Evolutionary conservation across 2,113 vertebrate species (phyloP), one percentile per base, ranked within the genome.

Genomic region (Girardinichthys multiradiatus): DNA sequence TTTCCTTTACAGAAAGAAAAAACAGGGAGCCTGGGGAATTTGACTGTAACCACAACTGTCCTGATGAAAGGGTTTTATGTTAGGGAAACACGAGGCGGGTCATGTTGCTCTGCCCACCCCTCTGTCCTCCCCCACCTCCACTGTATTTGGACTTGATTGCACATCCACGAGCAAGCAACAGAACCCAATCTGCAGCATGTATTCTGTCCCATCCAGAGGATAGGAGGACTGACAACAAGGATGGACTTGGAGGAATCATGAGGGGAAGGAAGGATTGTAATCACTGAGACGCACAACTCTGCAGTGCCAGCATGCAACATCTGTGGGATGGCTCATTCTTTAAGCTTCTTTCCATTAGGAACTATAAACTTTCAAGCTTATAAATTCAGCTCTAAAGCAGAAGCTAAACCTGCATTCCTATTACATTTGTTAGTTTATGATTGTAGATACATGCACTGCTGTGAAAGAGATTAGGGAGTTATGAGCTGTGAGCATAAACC

Each of bases 1-100:
- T 62, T 75, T 72, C 66, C 42, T 51, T 39, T 42, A 57, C 60
- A 75, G 37, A 76, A 78, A 64, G n/a, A 27, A 27, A 80, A 61
- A 42, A 63, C 15, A 62, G 33, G n/a, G 37, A 51, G 63, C 12
- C 70, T 0, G 17, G 57, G 63, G 57, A 65, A 29, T 73, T 21
- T 2, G 26, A 68, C 54, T 33, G 48, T 19, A 54, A 85, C 81
- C 68, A 45, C 72, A 71, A 66, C 80, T 72, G 75, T 76, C 78
- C 72, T 70, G 73, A 87, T 85, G 80, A 87, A 80, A 77, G 75
- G 72, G 10, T 77, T 64, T 62, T n/a, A 77, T 71, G 85, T 78
- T 57, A 60, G 79, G 65, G 75, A 73, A 87, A 86, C 85, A 87
- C 79, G 57, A 74, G 67, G 26, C 14, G 39, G 70, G 72, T 78